Conservation (phyloP, 2,797 vertebrate genomes). For the Pseudochirops corinnae region DNA sequence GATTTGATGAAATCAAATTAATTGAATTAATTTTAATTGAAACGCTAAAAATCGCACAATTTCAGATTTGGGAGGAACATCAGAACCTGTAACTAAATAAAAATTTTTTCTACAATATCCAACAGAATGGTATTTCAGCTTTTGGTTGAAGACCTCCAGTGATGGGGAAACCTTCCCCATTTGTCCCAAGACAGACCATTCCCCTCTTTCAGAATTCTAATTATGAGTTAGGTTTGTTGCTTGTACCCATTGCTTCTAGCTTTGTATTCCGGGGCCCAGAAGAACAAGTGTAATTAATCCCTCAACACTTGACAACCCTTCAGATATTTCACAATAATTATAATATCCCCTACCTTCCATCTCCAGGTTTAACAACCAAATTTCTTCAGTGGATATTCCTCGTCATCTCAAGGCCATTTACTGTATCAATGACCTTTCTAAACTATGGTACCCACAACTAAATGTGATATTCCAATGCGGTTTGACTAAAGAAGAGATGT, state of each 20-base stretch:
- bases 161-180: neutral
- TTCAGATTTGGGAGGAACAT: neutral
- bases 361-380: neutral
- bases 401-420: neutral
- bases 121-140: neutral
- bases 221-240: neutral
- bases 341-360: neutral
- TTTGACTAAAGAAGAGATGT: neutral
- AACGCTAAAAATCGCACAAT: neutral
- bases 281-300: neutral
- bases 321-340: neutral
- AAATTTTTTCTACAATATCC: neutral
- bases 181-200: neutral
- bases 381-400: neutral
- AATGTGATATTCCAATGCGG: neutral
- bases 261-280: neutral
- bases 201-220: neutral
- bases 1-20: neutral
- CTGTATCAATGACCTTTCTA: neutral
- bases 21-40: neutral
- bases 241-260: neutral
- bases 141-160: neutral
- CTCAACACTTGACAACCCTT: neutral
- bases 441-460: neutral
- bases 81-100: neutral